phyloP scores from a whole-genome alignment of 2,888 invertebrate species.

The Eilema depressum region DNA sequence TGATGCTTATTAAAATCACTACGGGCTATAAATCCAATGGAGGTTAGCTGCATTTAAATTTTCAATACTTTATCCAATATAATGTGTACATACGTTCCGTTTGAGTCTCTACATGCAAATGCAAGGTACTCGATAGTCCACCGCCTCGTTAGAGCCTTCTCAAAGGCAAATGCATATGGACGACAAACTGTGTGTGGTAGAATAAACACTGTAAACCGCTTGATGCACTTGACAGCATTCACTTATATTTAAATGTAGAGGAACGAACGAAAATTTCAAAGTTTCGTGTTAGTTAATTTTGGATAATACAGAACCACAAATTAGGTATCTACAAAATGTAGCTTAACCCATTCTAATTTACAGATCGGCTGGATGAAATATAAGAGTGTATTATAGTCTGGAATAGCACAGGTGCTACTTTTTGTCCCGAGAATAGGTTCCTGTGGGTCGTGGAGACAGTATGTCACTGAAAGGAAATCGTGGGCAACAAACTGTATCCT shows the following conservation, averaged over 20 bases:
- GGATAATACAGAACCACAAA: too few species aligned
- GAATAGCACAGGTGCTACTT: too few species aligned
- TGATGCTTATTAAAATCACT: background rate
- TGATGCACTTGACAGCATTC: slow-evolving; percentile 27
- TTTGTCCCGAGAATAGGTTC: too few species aligned
- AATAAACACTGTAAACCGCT: slow-evolving; percentile 17
- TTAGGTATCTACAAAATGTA: too few species aligned
- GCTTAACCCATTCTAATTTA: background rate
- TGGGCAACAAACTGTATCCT: too few species aligned
- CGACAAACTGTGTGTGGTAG: background rate
- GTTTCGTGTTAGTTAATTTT: background rate
- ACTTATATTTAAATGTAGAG: slow-evolving; percentile 4
- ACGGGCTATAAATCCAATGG: background rate
- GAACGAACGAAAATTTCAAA: background rate
- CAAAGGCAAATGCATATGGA: slow-evolving; percentile 39
- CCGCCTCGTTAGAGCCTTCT: slow-evolving; percentile 56
- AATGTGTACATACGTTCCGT: slow-evolving; percentile 25
- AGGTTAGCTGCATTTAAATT: slow-evolving; percentile 11
- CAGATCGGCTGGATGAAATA: background rate
- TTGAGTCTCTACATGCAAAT: slow-evolving; percentile 44
- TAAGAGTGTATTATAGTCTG: too few species aligned
- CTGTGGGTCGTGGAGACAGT: too few species aligned
- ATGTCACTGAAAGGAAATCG: too few species aligned
- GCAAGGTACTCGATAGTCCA: slow-evolving; percentile 46
- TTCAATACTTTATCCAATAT: slow-evolving; percentile 28